Conservation (phyloP, 2,797 vertebrate genomes). For the Erethizon dorsatum region DNA sequence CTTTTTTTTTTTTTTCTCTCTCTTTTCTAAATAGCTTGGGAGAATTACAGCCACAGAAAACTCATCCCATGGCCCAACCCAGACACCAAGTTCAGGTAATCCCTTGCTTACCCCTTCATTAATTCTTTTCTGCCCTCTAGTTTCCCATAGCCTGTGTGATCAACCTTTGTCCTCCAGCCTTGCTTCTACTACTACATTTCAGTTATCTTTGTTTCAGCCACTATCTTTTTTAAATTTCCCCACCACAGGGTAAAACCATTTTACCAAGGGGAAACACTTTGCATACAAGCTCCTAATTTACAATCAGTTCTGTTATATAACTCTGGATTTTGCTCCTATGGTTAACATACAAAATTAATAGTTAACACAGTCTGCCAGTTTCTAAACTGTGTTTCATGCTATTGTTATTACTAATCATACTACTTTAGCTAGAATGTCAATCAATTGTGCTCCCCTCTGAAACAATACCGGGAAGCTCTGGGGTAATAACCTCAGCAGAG, state of each 20-base stretch:
- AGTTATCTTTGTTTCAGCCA: neutral
- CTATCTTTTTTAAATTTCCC: neutral
- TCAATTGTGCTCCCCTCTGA: too few relatives aligned
- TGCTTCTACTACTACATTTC: neutral
- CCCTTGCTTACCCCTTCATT: neutral
- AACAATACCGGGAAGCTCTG: neutral
- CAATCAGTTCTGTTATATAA: neutral
- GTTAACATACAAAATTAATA: neutral
- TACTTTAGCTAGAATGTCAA: neutral
- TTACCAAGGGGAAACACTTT: neutral
- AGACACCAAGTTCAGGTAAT: neutral
- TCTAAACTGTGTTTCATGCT: neutral
- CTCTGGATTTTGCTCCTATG: neutral
- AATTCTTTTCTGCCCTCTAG: neutral
- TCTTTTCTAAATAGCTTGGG: neutral
- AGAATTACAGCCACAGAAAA: neutral
- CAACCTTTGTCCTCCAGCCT: neutral
- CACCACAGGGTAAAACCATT: neutral
- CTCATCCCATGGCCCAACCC: neutral
- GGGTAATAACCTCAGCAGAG: neutral
- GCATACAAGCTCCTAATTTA: neutral
- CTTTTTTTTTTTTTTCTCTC: neutral
- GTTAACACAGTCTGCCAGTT: neutral
- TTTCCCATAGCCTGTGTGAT: neutral
- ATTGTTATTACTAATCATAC: neutral